phyloP scores from a whole-genome alignment of 2,888 invertebrate genomes.

The Tetranychus piercei region DNA sequence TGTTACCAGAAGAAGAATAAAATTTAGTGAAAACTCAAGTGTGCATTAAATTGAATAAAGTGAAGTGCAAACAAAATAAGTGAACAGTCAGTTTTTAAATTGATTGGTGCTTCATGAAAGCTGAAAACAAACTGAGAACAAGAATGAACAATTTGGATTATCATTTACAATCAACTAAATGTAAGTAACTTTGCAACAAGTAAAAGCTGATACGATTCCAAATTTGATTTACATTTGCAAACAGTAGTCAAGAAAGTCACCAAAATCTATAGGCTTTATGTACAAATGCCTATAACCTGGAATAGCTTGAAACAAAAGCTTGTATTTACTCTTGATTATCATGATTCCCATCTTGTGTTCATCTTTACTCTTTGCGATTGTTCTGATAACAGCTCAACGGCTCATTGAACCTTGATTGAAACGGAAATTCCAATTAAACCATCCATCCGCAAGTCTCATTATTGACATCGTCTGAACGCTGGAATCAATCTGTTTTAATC shows the following conservation, averaged over 20 bases:
- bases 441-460: background rate
- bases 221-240: too few relatives aligned
- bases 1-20: background rate
- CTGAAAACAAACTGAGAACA: background rate
- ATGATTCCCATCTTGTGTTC: background rate
- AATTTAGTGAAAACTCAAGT: background rate
- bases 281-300: too few relatives aligned
- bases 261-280: too few relatives aligned
- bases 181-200: too few relatives aligned
- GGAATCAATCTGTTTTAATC: background rate
- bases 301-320: too few relatives aligned
- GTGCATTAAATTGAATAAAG: background rate
- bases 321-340: background rate
- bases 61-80: background rate
- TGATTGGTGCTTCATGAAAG: background rate
- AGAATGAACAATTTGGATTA: background rate
- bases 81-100: too few relatives aligned
- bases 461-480: background rate
- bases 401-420: background rate
- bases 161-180: too few relatives aligned
- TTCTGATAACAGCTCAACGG: background rate
- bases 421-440: background rate
- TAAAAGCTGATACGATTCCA: too few relatives aligned
- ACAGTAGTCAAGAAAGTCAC: too few relatives aligned
- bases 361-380: background rate